Conservation (phyloP, 2,797 vertebrate species). For the Siniperca scherzeri region DNA sequence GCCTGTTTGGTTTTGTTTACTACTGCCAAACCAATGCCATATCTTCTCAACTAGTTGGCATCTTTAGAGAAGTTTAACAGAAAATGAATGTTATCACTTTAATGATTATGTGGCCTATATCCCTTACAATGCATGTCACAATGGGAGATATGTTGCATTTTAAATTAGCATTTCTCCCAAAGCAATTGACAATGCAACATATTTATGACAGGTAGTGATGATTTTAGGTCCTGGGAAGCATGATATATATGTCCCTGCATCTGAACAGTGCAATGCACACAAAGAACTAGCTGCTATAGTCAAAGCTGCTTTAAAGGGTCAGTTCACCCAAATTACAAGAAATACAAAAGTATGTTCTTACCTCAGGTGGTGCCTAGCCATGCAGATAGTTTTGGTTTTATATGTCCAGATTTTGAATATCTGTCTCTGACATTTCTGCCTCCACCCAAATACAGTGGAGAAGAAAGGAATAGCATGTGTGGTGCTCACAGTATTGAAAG, state of each 20-base stretch:
- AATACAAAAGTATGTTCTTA: not conserved
- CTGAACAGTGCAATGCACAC: constrained; percentile 47
- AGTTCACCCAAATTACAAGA: constrained; percentile 16
- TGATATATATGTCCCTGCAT: constrained; percentile 57
- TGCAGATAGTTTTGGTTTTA: constrained; percentile 3
- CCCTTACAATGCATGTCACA: constrained; percentile 56
- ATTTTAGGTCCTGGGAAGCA: constrained; percentile 60
- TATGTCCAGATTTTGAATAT: constrained; percentile 3
- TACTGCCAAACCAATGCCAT: constrained; percentile 73
- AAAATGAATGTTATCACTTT: constrained; percentile 50
- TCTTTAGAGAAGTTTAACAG: constrained; percentile 36
- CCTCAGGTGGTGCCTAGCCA: not conserved
- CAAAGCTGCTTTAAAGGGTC: constrained; percentile 32
- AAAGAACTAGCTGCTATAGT: constrained; percentile 12
- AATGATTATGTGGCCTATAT: not conserved
- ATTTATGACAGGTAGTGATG: constrained; percentile 27
- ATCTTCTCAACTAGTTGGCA: constrained; percentile 81
- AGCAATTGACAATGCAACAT: constrained; percentile 41
- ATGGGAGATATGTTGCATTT: constrained; percentile 66
- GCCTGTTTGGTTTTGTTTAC: constrained; percentile 63
- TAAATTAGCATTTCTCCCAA: constrained; percentile 19
- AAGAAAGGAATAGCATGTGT: not conserved
- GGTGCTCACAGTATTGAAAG: not conserved
- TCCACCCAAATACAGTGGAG: not conserved
- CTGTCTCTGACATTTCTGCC: not conserved